Conservation (phyloP, 2,113 vertebrate species). For the Chionodraco myersi region DNA sequence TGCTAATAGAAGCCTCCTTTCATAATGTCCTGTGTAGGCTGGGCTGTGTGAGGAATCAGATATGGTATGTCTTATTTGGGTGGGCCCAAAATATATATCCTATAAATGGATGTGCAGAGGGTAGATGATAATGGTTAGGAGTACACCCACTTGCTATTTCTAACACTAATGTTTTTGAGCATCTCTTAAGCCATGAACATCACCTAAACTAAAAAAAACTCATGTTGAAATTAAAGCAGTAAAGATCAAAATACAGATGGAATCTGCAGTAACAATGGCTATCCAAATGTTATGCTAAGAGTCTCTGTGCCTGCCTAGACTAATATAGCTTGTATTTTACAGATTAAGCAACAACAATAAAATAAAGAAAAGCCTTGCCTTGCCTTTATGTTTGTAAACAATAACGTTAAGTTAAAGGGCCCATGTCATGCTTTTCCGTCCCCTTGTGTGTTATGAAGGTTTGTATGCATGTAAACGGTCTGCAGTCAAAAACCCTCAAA, state of each 20-base stretch:
- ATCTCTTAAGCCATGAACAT: conserved; percentile 12
- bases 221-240: not conserved
- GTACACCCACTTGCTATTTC: conserved; percentile 21
- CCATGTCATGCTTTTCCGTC: too few species aligned
- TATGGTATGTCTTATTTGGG: conserved; percentile 46
- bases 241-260: not conserved
- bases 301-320: not conserved
- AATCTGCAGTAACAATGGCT: too few species aligned
- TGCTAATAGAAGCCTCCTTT: conserved; percentile 60
- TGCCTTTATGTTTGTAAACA: not conserved
- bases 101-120: conserved; percentile 29
- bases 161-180: conserved; percentile 17
- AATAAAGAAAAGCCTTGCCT: not conserved
- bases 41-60: conserved; percentile 32
- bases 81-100: conserved; percentile 23
- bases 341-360: not conserved
- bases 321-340: not conserved
- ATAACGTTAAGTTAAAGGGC: not conserved
- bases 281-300: not conserved
- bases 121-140: conserved; percentile 5
- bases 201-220: conserved; percentile 1
- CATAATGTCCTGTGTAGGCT: conserved; percentile 47
- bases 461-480: too few species aligned
- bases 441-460: too few species aligned
- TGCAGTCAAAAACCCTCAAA: too few species aligned